phyloP scores from a whole-genome alignment of 2,888 invertebrate species.

The Rhyacophila evoluta region DNA sequence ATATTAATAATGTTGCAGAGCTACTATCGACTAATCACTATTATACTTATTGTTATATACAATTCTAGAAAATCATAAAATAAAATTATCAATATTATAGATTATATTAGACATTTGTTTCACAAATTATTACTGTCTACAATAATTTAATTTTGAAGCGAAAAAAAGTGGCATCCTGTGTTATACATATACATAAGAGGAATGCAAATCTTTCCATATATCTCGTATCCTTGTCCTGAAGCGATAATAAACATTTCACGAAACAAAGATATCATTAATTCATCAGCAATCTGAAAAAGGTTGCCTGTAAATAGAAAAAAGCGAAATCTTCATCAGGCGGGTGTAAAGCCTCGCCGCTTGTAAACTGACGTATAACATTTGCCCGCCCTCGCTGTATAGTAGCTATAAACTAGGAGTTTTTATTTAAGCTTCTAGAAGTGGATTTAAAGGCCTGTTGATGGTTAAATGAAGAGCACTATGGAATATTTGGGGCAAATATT shows the following conservation, averaged over 20 bases:
- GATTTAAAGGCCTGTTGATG: not conserved
- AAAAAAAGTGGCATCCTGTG: not conserved
- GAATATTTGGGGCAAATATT: no score
- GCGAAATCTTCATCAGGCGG: not conserved
- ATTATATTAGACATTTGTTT: no score
- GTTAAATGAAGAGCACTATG: not conserved
- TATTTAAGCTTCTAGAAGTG: not conserved
- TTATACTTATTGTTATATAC: no score
- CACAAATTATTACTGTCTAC: no score
- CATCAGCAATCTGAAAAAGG: constrained; percentile 22
- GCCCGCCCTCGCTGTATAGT: not conserved
- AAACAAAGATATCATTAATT: constrained; percentile 24
- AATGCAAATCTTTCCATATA: not conserved
- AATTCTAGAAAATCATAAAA: no score
- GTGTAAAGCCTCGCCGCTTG: not conserved
- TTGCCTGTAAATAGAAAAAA: constrained; percentile 20
- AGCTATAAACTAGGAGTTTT: not conserved
- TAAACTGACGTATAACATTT: not conserved
- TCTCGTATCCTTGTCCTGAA: constrained; percentile 4
- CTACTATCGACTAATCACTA: no score
- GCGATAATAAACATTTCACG: constrained; percentile 14
- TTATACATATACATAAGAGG: not conserved
- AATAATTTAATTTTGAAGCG: no score
- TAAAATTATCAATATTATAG: no score
- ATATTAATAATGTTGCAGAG: no score